Conservation (phyloP, 2,888 invertebrate genomes). For the Morpho helenor region DNA sequence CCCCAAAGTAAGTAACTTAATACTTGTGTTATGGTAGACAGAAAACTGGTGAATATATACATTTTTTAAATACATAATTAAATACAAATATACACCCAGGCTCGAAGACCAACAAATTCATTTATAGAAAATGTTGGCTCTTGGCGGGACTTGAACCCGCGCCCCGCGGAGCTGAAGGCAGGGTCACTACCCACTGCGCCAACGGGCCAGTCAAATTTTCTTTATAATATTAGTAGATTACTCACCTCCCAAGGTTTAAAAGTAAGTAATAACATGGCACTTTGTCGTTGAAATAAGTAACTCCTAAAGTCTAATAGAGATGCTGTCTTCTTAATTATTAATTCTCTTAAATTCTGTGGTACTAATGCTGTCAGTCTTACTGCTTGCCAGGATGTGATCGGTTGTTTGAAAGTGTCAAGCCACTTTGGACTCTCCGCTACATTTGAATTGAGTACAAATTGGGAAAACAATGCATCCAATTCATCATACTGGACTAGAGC, state of each 20-base stretch:
- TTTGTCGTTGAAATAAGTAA: conserved; percentile 95
- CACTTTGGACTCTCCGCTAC: conserved; percentile 92
- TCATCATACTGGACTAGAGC: conserved; percentile 98
- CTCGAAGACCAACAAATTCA: no score
- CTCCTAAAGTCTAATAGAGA: conserved; percentile 94
- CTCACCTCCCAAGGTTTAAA: conserved; percentile 90
- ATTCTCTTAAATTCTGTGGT: conserved; percentile 74
- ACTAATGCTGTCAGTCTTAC: conserved; percentile 83
- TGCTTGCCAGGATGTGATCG: conserved; percentile 91
- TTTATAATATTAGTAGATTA: conserved; percentile 9
- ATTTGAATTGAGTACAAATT: conserved; percentile 96
- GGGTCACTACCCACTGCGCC: no score
- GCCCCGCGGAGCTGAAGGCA: no score
- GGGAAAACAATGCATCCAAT: conserved; percentile 96
- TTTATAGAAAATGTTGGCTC: no score
- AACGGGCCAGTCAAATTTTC: no score
- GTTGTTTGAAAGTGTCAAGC: conserved; percentile 89
- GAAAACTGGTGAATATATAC: no score
- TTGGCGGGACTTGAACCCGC: no score
- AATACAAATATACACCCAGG: no score
- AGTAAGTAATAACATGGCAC: conserved; percentile 87
- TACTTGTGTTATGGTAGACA: no score
- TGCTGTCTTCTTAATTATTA: conserved; percentile 74
- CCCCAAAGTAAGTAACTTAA: no score
- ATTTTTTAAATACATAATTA: no score